These are phyloP conservation scores for Eonycteris spelaea DNA, from an alignment of 2,113 vertebrate species.

Conservation along the genomic window DNA sequence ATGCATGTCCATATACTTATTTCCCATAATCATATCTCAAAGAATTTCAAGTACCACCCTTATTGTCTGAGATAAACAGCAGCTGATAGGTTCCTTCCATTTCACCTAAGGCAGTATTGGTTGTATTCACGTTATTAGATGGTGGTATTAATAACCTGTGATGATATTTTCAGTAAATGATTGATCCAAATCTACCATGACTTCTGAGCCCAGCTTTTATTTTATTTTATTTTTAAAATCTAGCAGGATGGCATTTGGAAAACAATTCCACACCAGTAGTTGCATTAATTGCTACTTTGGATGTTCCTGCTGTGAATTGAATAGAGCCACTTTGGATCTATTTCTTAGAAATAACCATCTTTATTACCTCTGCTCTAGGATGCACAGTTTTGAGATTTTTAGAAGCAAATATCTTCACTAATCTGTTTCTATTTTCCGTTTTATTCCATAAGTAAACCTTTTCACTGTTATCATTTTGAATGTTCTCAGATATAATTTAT, in stretches of 20 bases:
- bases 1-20: background rate
- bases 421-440: constrained; percentile 51
- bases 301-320: constrained; percentile 74
- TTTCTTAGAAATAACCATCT: constrained; percentile 74
- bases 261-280: constrained; percentile 51
- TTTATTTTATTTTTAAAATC: background rate
- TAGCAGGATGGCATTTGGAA: constrained; percentile 64
- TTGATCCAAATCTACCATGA: background rate
- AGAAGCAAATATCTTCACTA: constrained; percentile 54
- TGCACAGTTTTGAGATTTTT: constrained; percentile 50
- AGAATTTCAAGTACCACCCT: background rate
- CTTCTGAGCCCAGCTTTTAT: background rate
- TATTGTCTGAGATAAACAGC: background rate
- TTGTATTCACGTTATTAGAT: background rate
- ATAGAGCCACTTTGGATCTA: constrained; percentile 70
- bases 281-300: constrained; percentile 76
- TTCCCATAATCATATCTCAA: background rate
- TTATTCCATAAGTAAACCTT: constrained; percentile 52
- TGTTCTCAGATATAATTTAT: constrained; percentile 51
- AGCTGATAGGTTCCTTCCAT: background rate
- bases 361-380: constrained; percentile 70
- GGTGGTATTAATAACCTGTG: background rate
- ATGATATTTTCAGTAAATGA: constrained; percentile 41
- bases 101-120: background rate
- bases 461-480: constrained; percentile 37